Evolutionary conservation across 2,113 vertebrate genomes (phyloP).

Genomic region (Myrmecobius fasciatus): DNA sequence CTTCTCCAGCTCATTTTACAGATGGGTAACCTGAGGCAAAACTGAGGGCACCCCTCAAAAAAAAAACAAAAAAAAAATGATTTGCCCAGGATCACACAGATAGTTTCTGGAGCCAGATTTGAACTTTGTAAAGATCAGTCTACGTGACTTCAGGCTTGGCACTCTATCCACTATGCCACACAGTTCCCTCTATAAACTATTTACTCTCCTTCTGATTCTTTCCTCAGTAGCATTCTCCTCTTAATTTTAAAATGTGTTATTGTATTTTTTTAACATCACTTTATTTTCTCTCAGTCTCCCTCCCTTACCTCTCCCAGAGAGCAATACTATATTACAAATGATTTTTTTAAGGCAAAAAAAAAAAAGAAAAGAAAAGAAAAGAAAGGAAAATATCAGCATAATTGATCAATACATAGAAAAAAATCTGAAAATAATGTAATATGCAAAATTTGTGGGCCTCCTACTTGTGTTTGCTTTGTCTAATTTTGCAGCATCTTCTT

Average conservation of each 20-base stretch:
- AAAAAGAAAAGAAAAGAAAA: not conserved
- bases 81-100: too few relatives aligned
- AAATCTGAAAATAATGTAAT: not conserved
- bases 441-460: not conserved
- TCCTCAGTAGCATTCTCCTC: too few relatives aligned
- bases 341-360: not conserved
- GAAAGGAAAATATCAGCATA: not conserved
- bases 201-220: too few relatives aligned
- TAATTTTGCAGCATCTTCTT: not conserved
- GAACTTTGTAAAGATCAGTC: too few relatives aligned
- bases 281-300: not conserved
- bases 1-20: too few relatives aligned
- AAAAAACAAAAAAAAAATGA: too few relatives aligned
- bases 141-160: too few relatives aligned
- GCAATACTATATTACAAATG: not conserved
- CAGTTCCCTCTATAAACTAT: too few relatives aligned
- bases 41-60: too few relatives aligned
- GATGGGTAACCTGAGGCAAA: too few relatives aligned
- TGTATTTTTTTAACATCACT: not conserved
- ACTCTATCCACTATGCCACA: too few relatives aligned
- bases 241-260: not conserved
- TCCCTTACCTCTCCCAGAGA: not conserved
- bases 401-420: not conserved
- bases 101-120: too few relatives aligned
- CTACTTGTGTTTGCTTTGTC: not conserved